A percentile compares a stretch with the other conserved stretches of the same genome.
Conservation (phyloP, 2,113 vertebrate species). For the Nansenia antarctica region DNA sequence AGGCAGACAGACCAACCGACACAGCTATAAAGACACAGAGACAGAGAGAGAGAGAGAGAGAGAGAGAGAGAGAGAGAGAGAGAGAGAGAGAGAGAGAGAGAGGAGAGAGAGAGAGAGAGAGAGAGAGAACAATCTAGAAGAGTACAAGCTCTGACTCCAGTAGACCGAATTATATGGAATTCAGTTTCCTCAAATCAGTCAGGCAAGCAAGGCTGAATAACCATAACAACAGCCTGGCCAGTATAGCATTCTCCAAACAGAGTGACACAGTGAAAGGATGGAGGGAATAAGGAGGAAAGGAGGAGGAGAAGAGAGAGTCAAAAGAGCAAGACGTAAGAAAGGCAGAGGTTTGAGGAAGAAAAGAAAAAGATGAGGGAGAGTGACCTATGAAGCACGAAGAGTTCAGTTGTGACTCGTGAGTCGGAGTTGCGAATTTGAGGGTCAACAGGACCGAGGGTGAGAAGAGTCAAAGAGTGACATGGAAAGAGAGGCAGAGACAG, state of each 20-base stretch:
- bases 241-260: constrained; percentile 41
- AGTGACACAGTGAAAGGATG: constrained; percentile 4
- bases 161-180: constrained; percentile 63
- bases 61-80: constrained; percentile 2
- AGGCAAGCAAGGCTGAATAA: constrained; percentile 74
- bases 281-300: background rate
- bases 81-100: constrained; percentile 4
- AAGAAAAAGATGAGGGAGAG: background rate
- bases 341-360: background rate
- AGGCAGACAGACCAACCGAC: too few relatives aligned
- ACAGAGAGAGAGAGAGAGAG: background rate
- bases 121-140: too few relatives aligned
- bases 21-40: constrained; percentile 57
- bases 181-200: constrained; percentile 73
- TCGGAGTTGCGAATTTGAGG: background rate
- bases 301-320: background rate
- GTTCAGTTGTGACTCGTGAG: background rate
- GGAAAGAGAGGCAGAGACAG: too few relatives aligned
- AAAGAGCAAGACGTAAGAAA: background rate
- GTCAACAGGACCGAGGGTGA: too few relatives aligned
- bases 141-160: constrained; percentile 5
- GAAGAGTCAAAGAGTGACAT: too few relatives aligned
- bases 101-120: constrained; percentile 15
- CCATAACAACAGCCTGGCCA: constrained; percentile 63
- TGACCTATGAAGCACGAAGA: too few relatives aligned